Base-by-base conservation (phyloP, 1,140 invertebrate genomes). In the Apis cerana region DNA sequence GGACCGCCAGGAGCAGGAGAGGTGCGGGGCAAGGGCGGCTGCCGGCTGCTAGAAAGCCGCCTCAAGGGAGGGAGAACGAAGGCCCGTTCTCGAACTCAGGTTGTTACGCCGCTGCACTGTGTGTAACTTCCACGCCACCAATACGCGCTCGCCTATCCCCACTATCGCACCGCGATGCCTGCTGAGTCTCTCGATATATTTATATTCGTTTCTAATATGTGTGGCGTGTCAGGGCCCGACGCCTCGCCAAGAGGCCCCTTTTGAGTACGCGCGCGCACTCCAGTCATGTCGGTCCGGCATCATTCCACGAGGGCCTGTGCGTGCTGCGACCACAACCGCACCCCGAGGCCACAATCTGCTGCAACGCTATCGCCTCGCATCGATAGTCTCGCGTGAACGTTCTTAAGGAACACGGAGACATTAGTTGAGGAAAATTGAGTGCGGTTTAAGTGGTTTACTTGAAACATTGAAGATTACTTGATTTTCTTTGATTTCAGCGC, bases 161-260 rank as follows among this genome's bases (percentile, higher is more conserved):
- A 80, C 81, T 67, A 69, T 71, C 15, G 9, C 9, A 7, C n/a
- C 75, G 58, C 56, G 15, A 75, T n/a, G 59, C 27, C 48, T 50
- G 59, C 78, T 75, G 61, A 59, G 71, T 82, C 79, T 79, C 78
- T 82, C 90, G 89, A 93, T 92, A 92, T 90, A 92, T 91, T 92
- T 93, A 91, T 92, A 92, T 93, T 92, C 89, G 89, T 88, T 89
- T 90, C 91, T 91, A 92, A 92, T 91, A 90, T 89, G 89, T 85
- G 90, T 81, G 84, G 82, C 86, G 89, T 89, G 88, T 89, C 80
- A 81, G 72, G 83, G 65, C 69, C 64, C 65, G 76, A 82, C 84
- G 82, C 87, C 88, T 85, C 85, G 85, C 79, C 83, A 76, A 78
- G 83, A 67, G 70, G 70, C 75, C 76, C 68, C 75, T 79, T 76